phyloP scores from a whole-genome alignment of 2,888 invertebrate species.

The Zele albiditarsus region DNA sequence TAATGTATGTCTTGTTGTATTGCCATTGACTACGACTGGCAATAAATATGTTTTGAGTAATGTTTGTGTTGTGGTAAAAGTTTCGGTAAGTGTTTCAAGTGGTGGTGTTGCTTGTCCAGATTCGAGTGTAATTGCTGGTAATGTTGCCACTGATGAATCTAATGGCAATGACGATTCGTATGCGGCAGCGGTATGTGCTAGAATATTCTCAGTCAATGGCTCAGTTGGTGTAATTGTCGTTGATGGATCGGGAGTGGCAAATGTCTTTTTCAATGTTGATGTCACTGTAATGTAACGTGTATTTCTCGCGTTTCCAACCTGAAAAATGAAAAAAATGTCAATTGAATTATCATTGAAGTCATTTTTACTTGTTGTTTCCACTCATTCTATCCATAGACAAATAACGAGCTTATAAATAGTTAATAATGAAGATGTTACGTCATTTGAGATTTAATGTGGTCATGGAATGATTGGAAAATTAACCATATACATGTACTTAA shows the following conservation, averaged over 20 bases:
- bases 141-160: constrained; percentile 87
- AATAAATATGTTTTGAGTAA: constrained; percentile 92
- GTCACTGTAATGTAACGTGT: constrained; percentile 92
- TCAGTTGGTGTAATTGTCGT: constrained; percentile 79
- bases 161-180: constrained; percentile 82
- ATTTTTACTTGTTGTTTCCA: neutral
- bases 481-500: no score
- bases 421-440: neutral
- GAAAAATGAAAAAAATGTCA: constrained; percentile 57
- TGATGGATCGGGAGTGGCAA: constrained; percentile 78
- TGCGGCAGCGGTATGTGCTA: constrained; percentile 83
- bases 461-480: neutral
- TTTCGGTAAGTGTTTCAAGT: constrained; percentile 90
- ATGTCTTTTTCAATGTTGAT: constrained; percentile 86
- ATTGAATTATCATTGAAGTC: neutral
- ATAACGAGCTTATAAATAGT: neutral
- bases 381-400: neutral
- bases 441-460: neutral
- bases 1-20: constrained; percentile 86
- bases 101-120: constrained; percentile 89
- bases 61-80: constrained; percentile 92
- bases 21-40: constrained; percentile 84
- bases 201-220: constrained; percentile 90
- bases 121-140: constrained; percentile 85
- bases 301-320: constrained; percentile 91